phyloP scores from a whole-genome alignment of 2,888 invertebrate genomes.

The Hirtodrosophila histrioides region DNA sequence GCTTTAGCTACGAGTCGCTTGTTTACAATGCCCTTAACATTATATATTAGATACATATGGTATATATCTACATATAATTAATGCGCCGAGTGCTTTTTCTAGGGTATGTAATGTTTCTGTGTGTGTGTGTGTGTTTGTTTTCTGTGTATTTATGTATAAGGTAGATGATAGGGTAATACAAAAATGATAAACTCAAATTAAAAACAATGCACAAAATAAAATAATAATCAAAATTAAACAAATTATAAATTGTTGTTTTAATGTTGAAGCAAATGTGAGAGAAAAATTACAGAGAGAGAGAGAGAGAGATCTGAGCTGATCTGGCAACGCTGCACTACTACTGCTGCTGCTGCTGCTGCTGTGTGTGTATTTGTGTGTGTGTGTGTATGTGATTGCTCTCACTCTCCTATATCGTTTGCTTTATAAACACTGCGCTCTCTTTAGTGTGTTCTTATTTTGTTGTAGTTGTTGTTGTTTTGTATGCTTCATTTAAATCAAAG shows the following conservation, averaged over 20 bases:
- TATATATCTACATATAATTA: slow-evolving; percentile 33
- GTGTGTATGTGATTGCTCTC: slow-evolving; percentile 4
- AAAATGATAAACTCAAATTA: slow-evolving; percentile 24
- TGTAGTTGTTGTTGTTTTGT: slow-evolving; percentile 39
- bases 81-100: slow-evolving; percentile 12
- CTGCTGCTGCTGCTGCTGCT: not conserved
- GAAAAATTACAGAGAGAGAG: slow-evolving; percentile 7
- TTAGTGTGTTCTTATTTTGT: slow-evolving; percentile 15
- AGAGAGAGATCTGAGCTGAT: slow-evolving; percentile 3
- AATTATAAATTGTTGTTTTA: slow-evolving; percentile 21
- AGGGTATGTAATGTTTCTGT: slow-evolving; percentile 9
- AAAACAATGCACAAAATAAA: slow-evolving; percentile 24
- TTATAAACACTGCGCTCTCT: slow-evolving; percentile 11
- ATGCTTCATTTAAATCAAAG: not conserved
- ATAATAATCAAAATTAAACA: slow-evolving; percentile 21
- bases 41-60: slow-evolving; percentile 20
- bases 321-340: not conserved
- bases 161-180: slow-evolving; percentile 11
- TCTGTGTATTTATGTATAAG: not conserved
- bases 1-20: slow-evolving; percentile 9
- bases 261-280: slow-evolving; percentile 12
- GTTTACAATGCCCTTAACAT: slow-evolving; percentile 28
- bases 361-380: slow-evolving; percentile 1
- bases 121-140: slow-evolving; percentile 5
- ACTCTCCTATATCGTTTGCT: slow-evolving; percentile 32